Evolutionary conservation across 23 tunicate species (phyloP), one percentile per base, ranked within the genome.

Genomic region (Aplidium turbinatum): DNA sequence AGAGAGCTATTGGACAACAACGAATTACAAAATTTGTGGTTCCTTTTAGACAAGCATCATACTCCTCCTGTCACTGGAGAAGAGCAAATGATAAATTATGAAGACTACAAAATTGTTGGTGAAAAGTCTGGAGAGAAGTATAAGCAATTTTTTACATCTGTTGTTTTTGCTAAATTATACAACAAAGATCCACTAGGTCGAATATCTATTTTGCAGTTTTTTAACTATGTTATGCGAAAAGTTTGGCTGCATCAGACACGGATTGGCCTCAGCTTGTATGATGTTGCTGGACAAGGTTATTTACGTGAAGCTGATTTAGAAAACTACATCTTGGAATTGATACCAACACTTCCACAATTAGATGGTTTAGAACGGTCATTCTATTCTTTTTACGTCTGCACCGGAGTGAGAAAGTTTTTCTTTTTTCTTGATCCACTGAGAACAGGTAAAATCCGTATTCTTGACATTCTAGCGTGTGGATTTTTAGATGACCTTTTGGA

Each of bases 191-290:
- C 90, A 47, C 53, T 69, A 63, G 99, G 99, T 31, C 69, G 96
- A 60, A 89, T 95, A 25, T 95, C 99, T 0, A 88, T 95, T 31
- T 48, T 95, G 33, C 99, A 95, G 57, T 95, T 89, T 68, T 95
- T 95, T 47, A 95, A 95, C 52, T 95, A 95, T 68, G 99, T 95
- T 21, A 95, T 95, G 99, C 68, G 99, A 52, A 95, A 95, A 56
- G 99, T 95, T 5, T 95, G 99, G 99, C 65, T 95, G 11, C 99
- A 95, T 70, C 99, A 95, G 36, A 95, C 99, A 25, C 75, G 99
- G 38, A 95, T 95, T 33, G 99, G 99, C 11, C 57, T 95, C 2
- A 89, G 96, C 73, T 58, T 95, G 29, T 95, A 95, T 68, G 99
- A 95, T 58, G 93, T 95, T 0, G 87, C 99, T 20, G 99, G 99